phyloP scores from a whole-genome alignment of 2,888 invertebrate genomes.

The Heliconius ismenius region DNA sequence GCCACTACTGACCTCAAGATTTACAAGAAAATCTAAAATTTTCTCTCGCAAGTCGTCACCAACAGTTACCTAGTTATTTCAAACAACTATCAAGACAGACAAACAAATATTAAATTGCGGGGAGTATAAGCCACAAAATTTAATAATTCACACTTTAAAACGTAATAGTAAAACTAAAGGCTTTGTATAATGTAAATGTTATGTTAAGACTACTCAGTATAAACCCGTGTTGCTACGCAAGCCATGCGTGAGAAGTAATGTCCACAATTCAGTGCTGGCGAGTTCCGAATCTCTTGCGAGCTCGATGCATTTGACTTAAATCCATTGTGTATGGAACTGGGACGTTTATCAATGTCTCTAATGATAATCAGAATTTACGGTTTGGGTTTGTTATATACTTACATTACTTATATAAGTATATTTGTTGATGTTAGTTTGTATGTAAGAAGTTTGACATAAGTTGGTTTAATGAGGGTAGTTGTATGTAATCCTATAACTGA shows the following conservation, averaged over 20 bases:
- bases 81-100: background rate
- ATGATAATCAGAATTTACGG: conserved; percentile 20
- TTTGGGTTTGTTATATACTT: conserved; percentile 5
- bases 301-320: conserved; percentile 31
- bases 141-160: conserved; percentile 3
- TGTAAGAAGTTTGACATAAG: background rate
- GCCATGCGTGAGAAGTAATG: conserved; percentile 31
- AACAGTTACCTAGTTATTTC: background rate
- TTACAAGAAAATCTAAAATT: no score
- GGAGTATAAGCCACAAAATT: no score
- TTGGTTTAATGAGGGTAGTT: background rate
- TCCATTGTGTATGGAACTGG: conserved; percentile 28
- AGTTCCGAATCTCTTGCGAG: conserved; percentile 30
- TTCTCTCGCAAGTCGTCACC: no score
- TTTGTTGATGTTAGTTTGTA: background rate
- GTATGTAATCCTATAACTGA: background rate
- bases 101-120: background rate
- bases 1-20: no score
- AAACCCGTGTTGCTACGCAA: conserved; percentile 28
- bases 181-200: conserved; percentile 29
- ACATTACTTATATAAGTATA: background rate
- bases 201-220: conserved; percentile 29
- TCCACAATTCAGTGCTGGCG: conserved; percentile 26
- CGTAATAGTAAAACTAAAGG: background rate
- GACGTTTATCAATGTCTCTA: conserved; percentile 24